Conservation (phyloP, 1,140 invertebrate species). For the Drosophila nigrodunni region DNA sequence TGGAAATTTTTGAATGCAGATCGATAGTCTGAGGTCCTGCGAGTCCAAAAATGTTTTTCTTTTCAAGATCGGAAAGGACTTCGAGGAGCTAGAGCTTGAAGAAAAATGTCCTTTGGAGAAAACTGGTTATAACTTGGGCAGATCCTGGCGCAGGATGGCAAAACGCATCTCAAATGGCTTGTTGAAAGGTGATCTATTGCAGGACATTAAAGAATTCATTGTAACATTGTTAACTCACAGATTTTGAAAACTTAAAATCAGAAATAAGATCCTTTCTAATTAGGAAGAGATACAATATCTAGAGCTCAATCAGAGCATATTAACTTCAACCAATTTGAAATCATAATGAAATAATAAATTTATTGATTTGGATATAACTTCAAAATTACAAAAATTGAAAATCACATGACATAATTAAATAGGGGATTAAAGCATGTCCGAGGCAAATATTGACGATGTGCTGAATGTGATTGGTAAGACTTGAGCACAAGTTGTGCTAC, state of each 20-base stretch:
- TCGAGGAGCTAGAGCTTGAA: too few relatives aligned
- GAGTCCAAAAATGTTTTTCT: too few relatives aligned
- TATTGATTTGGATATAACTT: background rate
- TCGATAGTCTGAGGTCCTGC: too few relatives aligned
- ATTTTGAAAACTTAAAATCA: too few relatives aligned
- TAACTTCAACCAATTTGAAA: too few relatives aligned
- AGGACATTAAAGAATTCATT: background rate
- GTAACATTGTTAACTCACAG: too few relatives aligned
- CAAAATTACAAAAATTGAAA: background rate
- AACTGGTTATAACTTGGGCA: background rate
- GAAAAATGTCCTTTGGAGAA: background rate
- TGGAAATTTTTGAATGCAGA: too few relatives aligned
- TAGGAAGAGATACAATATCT: too few relatives aligned
- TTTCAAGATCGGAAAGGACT: too few relatives aligned
- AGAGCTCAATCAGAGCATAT: too few relatives aligned
- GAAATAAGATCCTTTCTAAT: too few relatives aligned
- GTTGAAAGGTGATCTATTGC: background rate
- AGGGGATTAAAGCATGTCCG: constrained; percentile 5
- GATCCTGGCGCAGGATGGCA: background rate
- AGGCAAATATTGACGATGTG: constrained; percentile 29
- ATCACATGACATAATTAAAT: background rate
- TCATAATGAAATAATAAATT: background rate
- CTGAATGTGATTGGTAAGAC: constrained; percentile 37
- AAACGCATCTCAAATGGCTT: background rate
- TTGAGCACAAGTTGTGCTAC: background rate